Conservation (phyloP, 1,140 invertebrate species). For the Anastrepha obliqua region DNA sequence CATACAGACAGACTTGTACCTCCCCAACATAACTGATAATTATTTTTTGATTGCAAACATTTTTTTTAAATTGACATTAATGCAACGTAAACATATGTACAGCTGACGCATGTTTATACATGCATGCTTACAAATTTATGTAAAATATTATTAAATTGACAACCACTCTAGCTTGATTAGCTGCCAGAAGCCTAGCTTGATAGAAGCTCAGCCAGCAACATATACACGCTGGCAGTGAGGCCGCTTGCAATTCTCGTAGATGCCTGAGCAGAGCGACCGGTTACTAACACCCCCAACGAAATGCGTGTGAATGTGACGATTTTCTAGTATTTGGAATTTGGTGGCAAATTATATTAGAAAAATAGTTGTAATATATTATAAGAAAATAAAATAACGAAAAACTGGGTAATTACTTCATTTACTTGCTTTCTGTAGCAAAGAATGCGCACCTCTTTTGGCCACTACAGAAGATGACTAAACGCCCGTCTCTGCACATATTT, state of each 20-base stretch:
- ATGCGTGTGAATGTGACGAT: neutral
- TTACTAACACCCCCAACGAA: neutral
- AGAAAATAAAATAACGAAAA: neutral
- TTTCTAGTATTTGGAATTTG: neutral
- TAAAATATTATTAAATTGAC: conserved; percentile 20
- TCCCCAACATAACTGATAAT: conserved; percentile 25
- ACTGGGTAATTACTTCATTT: conserved; percentile 31
- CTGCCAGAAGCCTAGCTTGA: neutral
- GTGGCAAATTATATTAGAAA: neutral
- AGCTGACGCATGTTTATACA: neutral
- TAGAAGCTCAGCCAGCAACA: neutral
- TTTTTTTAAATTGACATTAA: conserved; percentile 39
- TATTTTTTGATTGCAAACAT: neutral
- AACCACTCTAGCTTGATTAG: neutral
- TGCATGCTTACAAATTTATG: neutral
- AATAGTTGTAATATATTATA: neutral
- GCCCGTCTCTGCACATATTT: neutral
- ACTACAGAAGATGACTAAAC: neutral
- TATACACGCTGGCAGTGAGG: neutral
- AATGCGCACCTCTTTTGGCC: neutral
- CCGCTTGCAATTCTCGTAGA: neutral
- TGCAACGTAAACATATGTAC: neutral
- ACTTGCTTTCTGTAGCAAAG: neutral
- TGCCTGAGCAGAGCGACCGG: neutral
- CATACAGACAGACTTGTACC: too few relatives aligned